phyloP scores from a whole-genome alignment of 2,797 vertebrate species.

The Rhinatrema bivittatum region DNA sequence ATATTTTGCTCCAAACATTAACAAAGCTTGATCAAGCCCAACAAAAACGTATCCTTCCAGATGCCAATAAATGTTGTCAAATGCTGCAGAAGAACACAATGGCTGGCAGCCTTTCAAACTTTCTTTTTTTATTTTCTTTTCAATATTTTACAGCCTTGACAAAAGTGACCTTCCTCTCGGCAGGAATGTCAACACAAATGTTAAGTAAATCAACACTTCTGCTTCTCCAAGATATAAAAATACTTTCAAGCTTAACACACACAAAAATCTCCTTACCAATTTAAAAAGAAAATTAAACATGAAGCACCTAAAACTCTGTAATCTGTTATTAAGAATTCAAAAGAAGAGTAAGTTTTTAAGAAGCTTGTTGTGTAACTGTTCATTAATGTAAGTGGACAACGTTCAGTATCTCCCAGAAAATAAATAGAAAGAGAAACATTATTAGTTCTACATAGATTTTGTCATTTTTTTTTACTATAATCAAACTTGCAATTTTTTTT shows the following conservation, averaged over 20 bases:
- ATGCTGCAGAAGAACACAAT: conserved; percentile 16
- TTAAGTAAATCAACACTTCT: conserved; percentile 9
- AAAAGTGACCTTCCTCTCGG: conserved; percentile 15
- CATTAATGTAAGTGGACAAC: too few relatives aligned
- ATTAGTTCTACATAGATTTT: too few relatives aligned
- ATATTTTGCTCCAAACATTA: conserved; percentile 31
- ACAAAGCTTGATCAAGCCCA: conserved; percentile 21
- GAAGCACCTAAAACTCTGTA: too few relatives aligned
- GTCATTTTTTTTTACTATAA: too few relatives aligned
- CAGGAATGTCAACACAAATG: conserved; percentile 9
- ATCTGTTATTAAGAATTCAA: not conserved
- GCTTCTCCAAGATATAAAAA: conserved; percentile 11
- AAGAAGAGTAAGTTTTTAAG: too few relatives aligned
- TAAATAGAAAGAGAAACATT: too few relatives aligned
- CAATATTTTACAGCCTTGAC: conserved; percentile 13
- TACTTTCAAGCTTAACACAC: conserved; percentile 8
- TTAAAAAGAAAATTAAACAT: too few relatives aligned
- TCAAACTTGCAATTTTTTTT: too few relatives aligned
- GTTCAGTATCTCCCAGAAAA: too few relatives aligned
- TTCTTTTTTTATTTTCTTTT: not conserved
- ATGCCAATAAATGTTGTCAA: conserved; percentile 8
- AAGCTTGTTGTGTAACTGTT: too few relatives aligned
- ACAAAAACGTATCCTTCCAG: not conserved
- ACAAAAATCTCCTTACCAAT: too few relatives aligned
- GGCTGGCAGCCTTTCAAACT: conserved; percentile 9